Conservation (phyloP, 2,797 vertebrate genomes). For the Loris lydekkerianus region DNA sequence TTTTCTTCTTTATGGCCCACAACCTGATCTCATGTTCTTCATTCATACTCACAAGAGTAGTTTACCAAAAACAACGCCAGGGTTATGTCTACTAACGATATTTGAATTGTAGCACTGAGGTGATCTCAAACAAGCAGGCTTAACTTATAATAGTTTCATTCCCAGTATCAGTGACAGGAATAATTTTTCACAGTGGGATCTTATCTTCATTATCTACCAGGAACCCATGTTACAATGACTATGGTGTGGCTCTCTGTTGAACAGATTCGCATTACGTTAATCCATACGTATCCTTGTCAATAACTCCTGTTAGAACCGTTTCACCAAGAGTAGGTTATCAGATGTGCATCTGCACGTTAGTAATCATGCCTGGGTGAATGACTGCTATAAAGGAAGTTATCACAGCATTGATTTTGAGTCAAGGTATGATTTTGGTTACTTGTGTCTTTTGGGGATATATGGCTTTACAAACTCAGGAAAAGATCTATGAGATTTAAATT, state of each 20-base stretch:
- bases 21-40: neutral
- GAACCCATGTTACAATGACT: neutral
- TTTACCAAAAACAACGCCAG: neutral
- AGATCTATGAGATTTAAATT: neutral
- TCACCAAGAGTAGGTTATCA: neutral
- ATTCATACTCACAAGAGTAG: slow-evolving; percentile 14
- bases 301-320: neutral
- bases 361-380: neutral
- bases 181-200: neutral
- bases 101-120: slow-evolving; percentile 13
- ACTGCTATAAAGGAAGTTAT: neutral
- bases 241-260: neutral
- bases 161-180: neutral
- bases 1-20: neutral
- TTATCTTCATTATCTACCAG: neutral
- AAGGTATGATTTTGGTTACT: slow-evolving; percentile 8
- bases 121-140: slow-evolving; percentile 25
- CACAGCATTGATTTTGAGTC: neutral
- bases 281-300: neutral
- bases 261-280: neutral
- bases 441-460: neutral
- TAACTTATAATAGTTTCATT: slow-evolving; percentile 10
- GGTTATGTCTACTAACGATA: neutral
- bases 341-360: neutral
- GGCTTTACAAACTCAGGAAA: neutral